phyloP scores from a whole-genome alignment of 1,140 invertebrate species.

The Drosophila punjabiensis region DNA sequence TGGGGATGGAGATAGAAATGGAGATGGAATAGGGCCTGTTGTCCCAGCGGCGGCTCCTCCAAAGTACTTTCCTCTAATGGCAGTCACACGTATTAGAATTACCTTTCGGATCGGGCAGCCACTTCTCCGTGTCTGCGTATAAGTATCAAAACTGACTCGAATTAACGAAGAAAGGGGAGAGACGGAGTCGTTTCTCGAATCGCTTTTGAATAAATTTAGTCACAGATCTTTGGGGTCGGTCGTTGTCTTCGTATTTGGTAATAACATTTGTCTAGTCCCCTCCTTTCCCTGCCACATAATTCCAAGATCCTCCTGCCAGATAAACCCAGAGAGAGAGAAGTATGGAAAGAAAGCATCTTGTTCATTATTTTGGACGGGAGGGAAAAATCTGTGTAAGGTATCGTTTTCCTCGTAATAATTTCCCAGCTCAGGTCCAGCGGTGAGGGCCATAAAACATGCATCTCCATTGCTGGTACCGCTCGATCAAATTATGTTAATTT shows the following conservation, averaged over 20 bases:
- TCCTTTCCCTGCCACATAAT: constrained; percentile 48
- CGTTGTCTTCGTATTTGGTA: constrained; percentile 72
- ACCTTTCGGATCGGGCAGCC: constrained; percentile 44
- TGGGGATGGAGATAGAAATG: constrained; percentile 8
- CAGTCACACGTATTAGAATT: constrained; percentile 75
- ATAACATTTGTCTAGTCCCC: constrained; percentile 78
- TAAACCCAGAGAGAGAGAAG: constrained; percentile 40
- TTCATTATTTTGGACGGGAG: constrained; percentile 56
- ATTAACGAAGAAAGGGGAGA: constrained; percentile 77
- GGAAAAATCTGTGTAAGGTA: constrained; percentile 60
- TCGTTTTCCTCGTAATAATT: constrained; percentile 83
- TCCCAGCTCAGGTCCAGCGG: constrained; percentile 56
- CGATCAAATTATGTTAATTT: constrained; percentile 83
- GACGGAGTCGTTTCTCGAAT: constrained; percentile 63
- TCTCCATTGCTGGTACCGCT: constrained; percentile 72
- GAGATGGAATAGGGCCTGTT: constrained; percentile 14
- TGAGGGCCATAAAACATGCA: constrained; percentile 67
- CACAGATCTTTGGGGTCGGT: constrained; percentile 71
- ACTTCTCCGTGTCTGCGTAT: constrained; percentile 44
- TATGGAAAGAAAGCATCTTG: constrained; percentile 75
- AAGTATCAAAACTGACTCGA: constrained; percentile 54
- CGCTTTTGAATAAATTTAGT: constrained; percentile 83
- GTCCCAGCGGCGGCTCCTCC: constrained; percentile 44
- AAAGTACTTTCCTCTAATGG: constrained; percentile 80
- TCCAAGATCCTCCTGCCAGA: constrained; percentile 71